These are phyloP conservation scores for Melipona bicolor DNA, from an alignment of 2,888 invertebrate species.

Conservation along the genomic window DNA sequence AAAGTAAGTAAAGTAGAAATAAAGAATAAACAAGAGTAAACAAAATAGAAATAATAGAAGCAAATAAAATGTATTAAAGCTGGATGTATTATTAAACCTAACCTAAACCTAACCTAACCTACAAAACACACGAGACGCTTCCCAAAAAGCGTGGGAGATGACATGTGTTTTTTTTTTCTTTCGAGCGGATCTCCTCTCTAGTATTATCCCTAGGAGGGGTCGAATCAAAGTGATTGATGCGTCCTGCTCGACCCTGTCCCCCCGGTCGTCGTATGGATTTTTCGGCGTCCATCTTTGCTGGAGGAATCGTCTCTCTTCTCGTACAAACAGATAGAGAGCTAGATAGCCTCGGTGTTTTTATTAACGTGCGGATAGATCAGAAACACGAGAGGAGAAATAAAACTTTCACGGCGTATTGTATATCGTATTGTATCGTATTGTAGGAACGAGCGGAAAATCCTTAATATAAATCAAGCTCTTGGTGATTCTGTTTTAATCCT, in stretches of 20 bases:
- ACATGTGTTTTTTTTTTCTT: background rate
- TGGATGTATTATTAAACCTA: too few species aligned
- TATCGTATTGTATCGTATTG: background rate
- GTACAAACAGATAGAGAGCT: conserved; percentile 3
- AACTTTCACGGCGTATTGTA: background rate
- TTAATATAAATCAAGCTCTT: background rate
- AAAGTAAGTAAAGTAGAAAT: too few species aligned
- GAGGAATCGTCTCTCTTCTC: background rate
- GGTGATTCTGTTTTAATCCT: background rate
- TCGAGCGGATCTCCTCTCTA: conserved; percentile 1
- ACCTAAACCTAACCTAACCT: too few species aligned
- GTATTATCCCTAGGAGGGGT: conserved; percentile 32
- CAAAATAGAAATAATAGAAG: too few species aligned
- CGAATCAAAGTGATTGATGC: conserved; percentile 57
- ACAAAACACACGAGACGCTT: too few species aligned
- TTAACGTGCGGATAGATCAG: background rate
- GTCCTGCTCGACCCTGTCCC: conserved; percentile 24
- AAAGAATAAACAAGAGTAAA: too few species aligned
- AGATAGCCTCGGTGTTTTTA: background rate
- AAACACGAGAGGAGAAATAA: background rate
- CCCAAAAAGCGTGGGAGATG: conserved; percentile 2
- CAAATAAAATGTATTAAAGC: too few species aligned
- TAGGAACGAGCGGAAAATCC: background rate
- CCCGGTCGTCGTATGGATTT: conserved; percentile 45
- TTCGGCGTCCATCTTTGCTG: conserved; percentile 39